These are phyloP conservation scores for Pitangus sulphuratus DNA, from an alignment of 2,797 vertebrate genomes.

Conservation along the genomic window DNA sequence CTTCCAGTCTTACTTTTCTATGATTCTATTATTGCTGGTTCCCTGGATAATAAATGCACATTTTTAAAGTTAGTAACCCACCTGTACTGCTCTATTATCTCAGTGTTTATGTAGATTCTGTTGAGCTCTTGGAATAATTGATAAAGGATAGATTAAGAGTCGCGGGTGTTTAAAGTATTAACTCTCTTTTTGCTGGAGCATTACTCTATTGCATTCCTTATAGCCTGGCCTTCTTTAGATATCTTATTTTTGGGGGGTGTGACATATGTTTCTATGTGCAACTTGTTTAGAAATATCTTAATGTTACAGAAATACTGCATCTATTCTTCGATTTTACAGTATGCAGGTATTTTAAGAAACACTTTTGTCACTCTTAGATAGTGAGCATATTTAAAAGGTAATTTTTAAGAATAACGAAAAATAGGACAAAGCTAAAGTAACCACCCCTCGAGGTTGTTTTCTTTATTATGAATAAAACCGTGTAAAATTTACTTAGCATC, in stretches of 20 bases:
- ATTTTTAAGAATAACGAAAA: background rate
- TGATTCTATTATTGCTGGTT: conserved; percentile 34
- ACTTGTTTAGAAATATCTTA: background rate
- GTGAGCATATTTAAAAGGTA: background rate
- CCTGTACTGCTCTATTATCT: background rate
- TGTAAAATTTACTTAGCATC: background rate
- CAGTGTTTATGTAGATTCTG: conserved; percentile 6
- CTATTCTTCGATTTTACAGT: background rate
- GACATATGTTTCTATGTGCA: background rate
- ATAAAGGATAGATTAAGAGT: background rate
- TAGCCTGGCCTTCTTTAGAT: background rate
- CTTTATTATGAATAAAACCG: background rate
- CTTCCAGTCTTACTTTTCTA: conserved; percentile 49
- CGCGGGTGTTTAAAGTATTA: background rate
- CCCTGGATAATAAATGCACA: conserved; percentile 19
- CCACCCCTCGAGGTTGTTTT: background rate
- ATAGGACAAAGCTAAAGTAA: background rate
- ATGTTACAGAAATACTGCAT: background rate
- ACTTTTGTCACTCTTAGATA: background rate
- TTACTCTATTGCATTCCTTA: background rate
- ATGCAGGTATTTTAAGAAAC: background rate
- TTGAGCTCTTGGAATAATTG: conserved; percentile 15
- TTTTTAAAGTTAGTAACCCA: conserved; percentile 20
- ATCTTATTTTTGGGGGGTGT: background rate
- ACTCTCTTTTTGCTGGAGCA: background rate